Conservation (phyloP, 2,888 invertebrate genomes). For the Eupithecia pulchellata region DNA sequence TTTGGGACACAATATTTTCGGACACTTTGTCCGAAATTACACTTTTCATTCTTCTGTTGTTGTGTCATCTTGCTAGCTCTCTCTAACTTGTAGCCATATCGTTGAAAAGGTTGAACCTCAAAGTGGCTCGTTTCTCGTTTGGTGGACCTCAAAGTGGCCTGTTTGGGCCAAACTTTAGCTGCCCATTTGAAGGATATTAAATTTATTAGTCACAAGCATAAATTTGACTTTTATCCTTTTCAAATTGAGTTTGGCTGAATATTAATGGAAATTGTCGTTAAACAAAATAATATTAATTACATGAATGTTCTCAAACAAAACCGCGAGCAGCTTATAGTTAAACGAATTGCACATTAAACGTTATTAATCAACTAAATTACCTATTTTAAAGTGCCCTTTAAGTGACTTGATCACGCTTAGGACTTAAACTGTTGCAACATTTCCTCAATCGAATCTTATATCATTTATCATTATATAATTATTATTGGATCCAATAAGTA, state of each 20-base stretch:
- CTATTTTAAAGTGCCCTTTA: neutral
- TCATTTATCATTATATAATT: neutral
- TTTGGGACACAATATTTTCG: too few relatives aligned
- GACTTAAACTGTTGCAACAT: neutral
- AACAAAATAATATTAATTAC: neutral
- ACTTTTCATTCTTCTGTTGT: neutral
- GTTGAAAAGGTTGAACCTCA: neutral
- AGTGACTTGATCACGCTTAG: neutral
- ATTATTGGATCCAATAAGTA: too few relatives aligned
- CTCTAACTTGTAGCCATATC: neutral
- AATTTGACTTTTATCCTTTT: neutral
- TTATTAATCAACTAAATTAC: slow-evolving; percentile 4
- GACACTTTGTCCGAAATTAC: too few relatives aligned
- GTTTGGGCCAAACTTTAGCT: neutral
- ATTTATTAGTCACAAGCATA: neutral
- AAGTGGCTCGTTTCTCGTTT: neutral
- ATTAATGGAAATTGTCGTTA: neutral
- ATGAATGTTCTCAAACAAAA: neutral
- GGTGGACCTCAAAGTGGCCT: neutral
- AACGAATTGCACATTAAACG: neutral
- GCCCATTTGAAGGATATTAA: neutral
- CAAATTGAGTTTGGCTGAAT: neutral
- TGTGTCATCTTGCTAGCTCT: neutral
- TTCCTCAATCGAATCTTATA: neutral
- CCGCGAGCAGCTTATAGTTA: neutral